Percentiles rank a stretch among this genome's conserved stretches.
Conservation (phyloP, 2,888 invertebrate species). For the Pharmacophagus antenor region DNA sequence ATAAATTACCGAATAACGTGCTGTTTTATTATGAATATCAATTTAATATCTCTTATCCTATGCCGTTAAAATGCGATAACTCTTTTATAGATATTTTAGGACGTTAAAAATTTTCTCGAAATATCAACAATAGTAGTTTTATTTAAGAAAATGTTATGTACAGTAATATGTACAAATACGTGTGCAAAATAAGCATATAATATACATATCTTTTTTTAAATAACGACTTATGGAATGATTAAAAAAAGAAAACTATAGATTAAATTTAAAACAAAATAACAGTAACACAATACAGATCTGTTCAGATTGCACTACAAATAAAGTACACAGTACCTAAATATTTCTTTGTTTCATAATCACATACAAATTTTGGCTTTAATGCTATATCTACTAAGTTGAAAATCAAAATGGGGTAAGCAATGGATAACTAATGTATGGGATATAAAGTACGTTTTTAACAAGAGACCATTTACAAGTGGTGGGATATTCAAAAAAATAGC, state of each 20-base stretch:
- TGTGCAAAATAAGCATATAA: conserved; percentile 1
- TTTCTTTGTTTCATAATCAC: conserved; percentile 66
- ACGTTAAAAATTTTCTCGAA: not conserved
- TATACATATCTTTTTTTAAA: conserved; percentile 39
- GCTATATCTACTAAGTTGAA: conserved; percentile 44
- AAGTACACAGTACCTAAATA: conserved; percentile 38
- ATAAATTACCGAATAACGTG: conserved; percentile 23
- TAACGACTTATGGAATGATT: conserved; percentile 58
- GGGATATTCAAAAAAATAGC: conserved; percentile 25
- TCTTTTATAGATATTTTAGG: conserved; percentile 27
- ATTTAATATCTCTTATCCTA: conserved; percentile 32
- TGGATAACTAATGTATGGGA: conserved; percentile 52
- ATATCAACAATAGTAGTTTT: conserved; percentile 15
- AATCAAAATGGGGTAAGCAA: conserved; percentile 64
- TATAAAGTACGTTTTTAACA: conserved; percentile 60
- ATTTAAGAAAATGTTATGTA: conserved; percentile 3
- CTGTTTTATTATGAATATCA: conserved; percentile 31
- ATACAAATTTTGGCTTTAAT: conserved; percentile 68
- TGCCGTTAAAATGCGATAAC: conserved; percentile 18
- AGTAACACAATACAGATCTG: conserved; percentile 66
- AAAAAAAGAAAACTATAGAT: conserved; percentile 48
- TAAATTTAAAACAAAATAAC: conserved; percentile 63
- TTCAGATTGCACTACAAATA: conserved; percentile 60
- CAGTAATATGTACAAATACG: conserved; percentile 6
- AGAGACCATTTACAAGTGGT: conserved; percentile 40